phyloP scores from a whole-genome alignment of 1,140 invertebrate species.

The Drosophila navojoa region DNA sequence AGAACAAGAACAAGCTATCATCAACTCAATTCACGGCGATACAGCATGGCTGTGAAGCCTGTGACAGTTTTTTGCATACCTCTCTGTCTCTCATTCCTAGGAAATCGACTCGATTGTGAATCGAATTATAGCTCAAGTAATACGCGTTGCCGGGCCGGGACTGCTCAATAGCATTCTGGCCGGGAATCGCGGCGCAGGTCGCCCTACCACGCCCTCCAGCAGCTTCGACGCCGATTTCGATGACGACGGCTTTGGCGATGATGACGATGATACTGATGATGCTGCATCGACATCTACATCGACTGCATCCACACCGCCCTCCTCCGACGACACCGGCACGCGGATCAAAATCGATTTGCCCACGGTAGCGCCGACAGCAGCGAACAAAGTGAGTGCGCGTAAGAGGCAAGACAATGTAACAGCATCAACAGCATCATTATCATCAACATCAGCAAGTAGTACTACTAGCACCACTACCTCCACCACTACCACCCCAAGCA shows the following conservation, averaged over 20 bases:
- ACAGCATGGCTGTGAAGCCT: not conserved
- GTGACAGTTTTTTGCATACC: constrained; percentile 29
- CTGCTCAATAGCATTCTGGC: constrained; percentile 84
- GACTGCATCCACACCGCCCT: constrained; percentile 6
- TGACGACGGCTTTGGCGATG: constrained; percentile 68
- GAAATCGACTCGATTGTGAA: constrained; percentile 91
- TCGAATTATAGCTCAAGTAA: constrained; percentile 88
- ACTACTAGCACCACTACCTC: constrained; percentile 12
- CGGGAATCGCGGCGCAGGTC: constrained; percentile 65
- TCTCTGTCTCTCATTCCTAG: constrained; percentile 84
- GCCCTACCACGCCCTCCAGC: constrained; percentile 52
- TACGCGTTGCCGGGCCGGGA: constrained; percentile 88
- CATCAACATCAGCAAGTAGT: constrained; percentile 28
- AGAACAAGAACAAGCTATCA: constrained; percentile 2
- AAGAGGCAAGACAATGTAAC: constrained; percentile 41
- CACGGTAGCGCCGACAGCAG: constrained; percentile 80
- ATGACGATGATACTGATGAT: constrained; percentile 55
- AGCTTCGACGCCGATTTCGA: constrained; percentile 78
- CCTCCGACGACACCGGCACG: constrained; percentile 46
- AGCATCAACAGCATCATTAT: constrained; percentile 45
- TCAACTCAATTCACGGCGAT: constrained; percentile 6
- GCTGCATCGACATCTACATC: constrained; percentile 9
- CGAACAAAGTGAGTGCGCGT: constrained; percentile 72
- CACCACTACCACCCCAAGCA: constrained; percentile 1
- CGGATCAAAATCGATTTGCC: constrained; percentile 84